Conservation (phyloP, 1,140 invertebrate genomes). For the Pristionchus pacificus region DNA sequence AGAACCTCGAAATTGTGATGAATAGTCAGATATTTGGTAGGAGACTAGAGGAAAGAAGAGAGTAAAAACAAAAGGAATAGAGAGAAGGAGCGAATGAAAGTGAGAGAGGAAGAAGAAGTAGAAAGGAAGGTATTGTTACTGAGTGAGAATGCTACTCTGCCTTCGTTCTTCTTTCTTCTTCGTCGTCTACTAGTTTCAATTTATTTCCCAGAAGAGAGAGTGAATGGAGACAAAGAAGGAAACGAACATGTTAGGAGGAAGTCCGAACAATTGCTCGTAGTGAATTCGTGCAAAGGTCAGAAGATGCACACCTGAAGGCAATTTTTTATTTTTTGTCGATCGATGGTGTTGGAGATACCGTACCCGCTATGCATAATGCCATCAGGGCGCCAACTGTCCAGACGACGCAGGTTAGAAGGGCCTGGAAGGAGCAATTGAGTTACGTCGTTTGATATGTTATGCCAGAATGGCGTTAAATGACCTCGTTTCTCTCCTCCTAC, state of each 20-base stretch:
- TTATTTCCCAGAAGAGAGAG: too few relatives aligned
- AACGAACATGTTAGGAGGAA: conserved; percentile 41
- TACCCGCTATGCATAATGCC: conserved; percentile 56
- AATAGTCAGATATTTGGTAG: too few relatives aligned
- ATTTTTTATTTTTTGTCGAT: too few relatives aligned
- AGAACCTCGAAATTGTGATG: too few relatives aligned
- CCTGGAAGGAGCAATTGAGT: conserved; percentile 38
- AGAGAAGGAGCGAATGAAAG: conserved; percentile 4
- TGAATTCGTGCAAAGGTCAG: conserved; percentile 56
- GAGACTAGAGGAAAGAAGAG: too few relatives aligned
- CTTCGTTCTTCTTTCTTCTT: too few relatives aligned
- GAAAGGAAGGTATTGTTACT: neutral
- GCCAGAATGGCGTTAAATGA: too few relatives aligned
- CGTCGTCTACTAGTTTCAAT: too few relatives aligned
- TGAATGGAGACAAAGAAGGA: too few relatives aligned
- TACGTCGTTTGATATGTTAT: neutral
- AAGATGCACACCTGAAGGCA: conserved; percentile 54
- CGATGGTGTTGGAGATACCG: too few relatives aligned
- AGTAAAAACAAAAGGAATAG: neutral
- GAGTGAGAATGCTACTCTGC: too few relatives aligned
- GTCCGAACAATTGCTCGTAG: conserved; percentile 55
- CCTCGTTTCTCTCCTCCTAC: too few relatives aligned
- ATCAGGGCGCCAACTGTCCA: conserved; percentile 55
- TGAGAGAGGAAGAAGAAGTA: neutral
- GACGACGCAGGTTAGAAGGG: conserved; percentile 52